Base-by-base conservation (phyloP, 2,797 vertebrate species). In the Phoxinus dragarum region DNA sequence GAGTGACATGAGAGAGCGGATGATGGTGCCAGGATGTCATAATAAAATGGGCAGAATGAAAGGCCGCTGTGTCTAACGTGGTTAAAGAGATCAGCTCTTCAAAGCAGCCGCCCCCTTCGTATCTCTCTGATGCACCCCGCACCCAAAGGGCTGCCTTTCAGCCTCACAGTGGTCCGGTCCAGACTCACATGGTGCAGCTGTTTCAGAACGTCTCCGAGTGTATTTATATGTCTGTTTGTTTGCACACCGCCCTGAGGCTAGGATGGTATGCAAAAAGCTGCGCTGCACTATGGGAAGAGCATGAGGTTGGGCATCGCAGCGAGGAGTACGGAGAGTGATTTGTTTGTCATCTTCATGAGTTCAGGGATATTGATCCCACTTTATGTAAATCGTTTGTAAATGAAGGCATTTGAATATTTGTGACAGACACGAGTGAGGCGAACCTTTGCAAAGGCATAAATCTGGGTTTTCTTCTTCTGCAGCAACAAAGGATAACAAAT, bases 81-180 rank as follows among this genome's bases (percentile, higher is more conserved):
- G 87, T 89, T 91, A 91, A 89, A 87, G 79, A 86, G 87, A 92
- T 90, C 90, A 91, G 79, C 80, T 88, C 88, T 87, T 91, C 84
- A 91, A 88, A 86, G 88, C 88, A 61, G 80, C 84, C 84, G 85
- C 49, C 77, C 86, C 73, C 67, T 52, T 84, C 81, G 78, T 84
- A 80, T 87, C 90, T 87, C 85, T 77, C 75, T 61, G 82, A 64
- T 52, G 74, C 85, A 86, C 64, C 54, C 82, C 54, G 6, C 75
- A 83, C 88, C 89, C 86, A 82, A 68, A 88, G 67, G 87, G 84
- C 83, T 86, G 82, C 42, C 61, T 86, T 87, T 89, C 81, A 86
- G 81, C 66, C 85, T 86, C 86, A 67, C 87, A 87, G 88, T 44
- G 52, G 87, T 82, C 80, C 38, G 66, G 81, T 83, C 82, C 84